Percentiles rank a stretch among this genome's conserved stretches.
phyloP scores from a whole-genome alignment of 2,113 vertebrate species.

The Anguilla japonica region DNA sequence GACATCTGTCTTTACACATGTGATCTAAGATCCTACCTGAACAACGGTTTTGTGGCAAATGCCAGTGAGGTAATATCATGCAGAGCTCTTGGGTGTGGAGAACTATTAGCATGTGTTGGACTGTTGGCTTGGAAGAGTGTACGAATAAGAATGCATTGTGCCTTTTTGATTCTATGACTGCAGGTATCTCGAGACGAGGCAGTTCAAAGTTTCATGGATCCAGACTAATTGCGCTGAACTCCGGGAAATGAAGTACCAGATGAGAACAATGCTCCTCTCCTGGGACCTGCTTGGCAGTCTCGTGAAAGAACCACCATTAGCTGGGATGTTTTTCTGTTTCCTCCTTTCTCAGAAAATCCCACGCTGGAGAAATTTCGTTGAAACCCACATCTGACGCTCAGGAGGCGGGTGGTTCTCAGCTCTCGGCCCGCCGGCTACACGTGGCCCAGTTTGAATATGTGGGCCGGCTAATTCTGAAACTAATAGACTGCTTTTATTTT shows the following conservation, averaged over 20 bases:
- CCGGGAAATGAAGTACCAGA: too few species aligned
- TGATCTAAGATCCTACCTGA: too few species aligned
- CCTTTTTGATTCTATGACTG: background rate
- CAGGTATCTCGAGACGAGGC: constrained; percentile 19
- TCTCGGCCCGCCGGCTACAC: too few species aligned
- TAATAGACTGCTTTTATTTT: background rate
- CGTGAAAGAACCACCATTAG: background rate
- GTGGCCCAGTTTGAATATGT: background rate
- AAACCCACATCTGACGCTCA: background rate
- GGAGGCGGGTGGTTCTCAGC: too few species aligned
- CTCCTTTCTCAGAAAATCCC: background rate
- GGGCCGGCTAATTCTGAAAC: background rate
- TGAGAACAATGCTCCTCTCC: background rate
- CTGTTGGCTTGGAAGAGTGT: background rate
- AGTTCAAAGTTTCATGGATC: background rate
- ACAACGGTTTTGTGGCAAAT: too few species aligned
- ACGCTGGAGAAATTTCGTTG: background rate
- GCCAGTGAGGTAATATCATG: too few species aligned
- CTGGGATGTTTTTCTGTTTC: background rate
- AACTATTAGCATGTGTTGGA: background rate
- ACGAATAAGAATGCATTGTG: background rate
- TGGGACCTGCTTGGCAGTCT: background rate
- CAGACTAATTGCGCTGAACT: constrained; percentile 12
- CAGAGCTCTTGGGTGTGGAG: background rate
- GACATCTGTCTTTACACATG: too few species aligned